Percentiles rank a stretch among this genome's conserved stretches.
Evolutionary conservation across 1,140 invertebrate genomes (phyloP).

Genomic region (Drosophila pseudoobscura): DNA sequence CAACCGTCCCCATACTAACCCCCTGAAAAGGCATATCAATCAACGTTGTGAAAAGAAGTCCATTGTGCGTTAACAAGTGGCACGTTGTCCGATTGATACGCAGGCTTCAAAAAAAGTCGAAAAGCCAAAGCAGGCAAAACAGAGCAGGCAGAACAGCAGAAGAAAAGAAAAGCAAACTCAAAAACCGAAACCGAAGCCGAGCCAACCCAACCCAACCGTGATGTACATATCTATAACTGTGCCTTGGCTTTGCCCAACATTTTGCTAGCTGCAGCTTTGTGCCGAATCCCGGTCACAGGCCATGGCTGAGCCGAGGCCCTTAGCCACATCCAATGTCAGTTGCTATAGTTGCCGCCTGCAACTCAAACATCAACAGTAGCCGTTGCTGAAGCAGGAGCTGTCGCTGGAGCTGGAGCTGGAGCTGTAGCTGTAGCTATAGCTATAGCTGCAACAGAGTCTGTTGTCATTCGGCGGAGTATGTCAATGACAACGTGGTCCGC

Average conservation of each 20-base stretch:
- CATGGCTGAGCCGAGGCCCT: background rate
- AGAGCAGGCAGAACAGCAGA: background rate
- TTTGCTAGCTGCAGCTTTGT: constrained; percentile 17
- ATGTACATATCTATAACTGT: constrained; percentile 63
- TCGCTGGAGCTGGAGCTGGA: constrained; percentile 5
- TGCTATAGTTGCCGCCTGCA: constrained; percentile 12
- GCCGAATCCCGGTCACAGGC: background rate
- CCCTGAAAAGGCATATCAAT: constrained; percentile 56
- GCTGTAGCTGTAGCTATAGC: constrained; percentile 16
- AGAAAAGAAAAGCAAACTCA: constrained; percentile 5
- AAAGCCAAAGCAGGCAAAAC: constrained; percentile 5
- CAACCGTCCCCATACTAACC: background rate
- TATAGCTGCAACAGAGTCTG: constrained; percentile 35
- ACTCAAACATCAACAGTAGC: constrained; percentile 49
- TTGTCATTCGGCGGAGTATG: constrained; percentile 64
- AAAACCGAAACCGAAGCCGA: constrained; percentile 42
- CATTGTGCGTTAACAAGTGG: constrained; percentile 78
- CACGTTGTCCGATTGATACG: constrained; percentile 70
- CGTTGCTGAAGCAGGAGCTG: constrained; percentile 16
- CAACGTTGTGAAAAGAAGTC: constrained; percentile 59
- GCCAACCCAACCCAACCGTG: constrained; percentile 36
- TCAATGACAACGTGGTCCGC: constrained; percentile 63
- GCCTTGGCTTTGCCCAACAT: constrained; percentile 24
- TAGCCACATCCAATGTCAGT: constrained; percentile 17
- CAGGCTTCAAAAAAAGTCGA: constrained; percentile 34